Conservation (phyloP, 2,888 invertebrate species). For the Barypeithes pellucidus region DNA sequence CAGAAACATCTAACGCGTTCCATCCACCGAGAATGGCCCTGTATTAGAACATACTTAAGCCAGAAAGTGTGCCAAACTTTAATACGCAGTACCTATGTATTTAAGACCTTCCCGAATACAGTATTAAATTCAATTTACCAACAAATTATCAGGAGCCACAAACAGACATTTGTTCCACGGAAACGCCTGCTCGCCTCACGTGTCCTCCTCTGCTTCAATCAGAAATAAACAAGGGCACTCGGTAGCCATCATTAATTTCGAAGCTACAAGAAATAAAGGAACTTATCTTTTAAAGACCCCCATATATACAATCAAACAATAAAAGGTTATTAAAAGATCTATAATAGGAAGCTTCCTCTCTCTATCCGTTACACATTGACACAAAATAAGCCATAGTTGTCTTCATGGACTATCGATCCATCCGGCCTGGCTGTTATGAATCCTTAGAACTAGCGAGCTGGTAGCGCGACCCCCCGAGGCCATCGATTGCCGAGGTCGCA, state of each 20-base stretch:
- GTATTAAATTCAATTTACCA: no score
- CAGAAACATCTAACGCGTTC: no score
- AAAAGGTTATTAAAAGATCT: not conserved
- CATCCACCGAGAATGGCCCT: no score
- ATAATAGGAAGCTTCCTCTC: conserved; percentile 5
- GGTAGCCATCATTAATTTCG: not conserved
- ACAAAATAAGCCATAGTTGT: conserved; percentile 41
- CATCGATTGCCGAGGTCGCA: conserved; percentile 30
- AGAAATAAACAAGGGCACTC: no score
- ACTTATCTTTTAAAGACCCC: not conserved
- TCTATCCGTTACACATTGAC: conserved; percentile 27
- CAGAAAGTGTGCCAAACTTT: no score
- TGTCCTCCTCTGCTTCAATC: no score
- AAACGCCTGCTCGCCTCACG: no score
- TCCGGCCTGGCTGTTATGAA: conserved; percentile 31
- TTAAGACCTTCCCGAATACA: no score
- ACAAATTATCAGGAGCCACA: no score
- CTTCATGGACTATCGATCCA: conserved; percentile 46
- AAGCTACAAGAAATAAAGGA: not conserved
- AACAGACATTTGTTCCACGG: no score
- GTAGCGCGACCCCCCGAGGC: conserved; percentile 40
- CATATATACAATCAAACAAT: not conserved
- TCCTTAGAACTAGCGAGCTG: conserved; percentile 41
- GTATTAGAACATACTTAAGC: no score
- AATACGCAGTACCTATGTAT: no score